Percentiles rank a stretch among this genome's conserved stretches.
Evolutionary conservation across 2,797 vertebrate genomes (phyloP).

Genomic region (Sebastes vulpes): DNA sequence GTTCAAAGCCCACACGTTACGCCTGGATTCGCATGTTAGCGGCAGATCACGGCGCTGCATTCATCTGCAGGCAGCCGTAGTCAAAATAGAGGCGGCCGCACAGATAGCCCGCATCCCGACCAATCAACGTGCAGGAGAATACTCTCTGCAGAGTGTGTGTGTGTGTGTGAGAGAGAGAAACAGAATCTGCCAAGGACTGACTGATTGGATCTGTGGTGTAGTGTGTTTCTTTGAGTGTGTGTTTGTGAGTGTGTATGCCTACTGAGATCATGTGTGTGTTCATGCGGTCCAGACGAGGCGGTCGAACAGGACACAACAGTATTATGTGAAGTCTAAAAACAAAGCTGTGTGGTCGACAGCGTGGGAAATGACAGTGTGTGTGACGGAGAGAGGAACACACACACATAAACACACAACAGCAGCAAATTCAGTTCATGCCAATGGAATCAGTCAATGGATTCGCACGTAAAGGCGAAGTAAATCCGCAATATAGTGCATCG

Average conservation of each 20-base stretch:
- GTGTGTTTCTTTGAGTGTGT: slow-evolving; percentile 25
- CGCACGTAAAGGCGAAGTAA: neutral
- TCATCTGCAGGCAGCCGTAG: slow-evolving; percentile 79
- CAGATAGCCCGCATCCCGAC: slow-evolving; percentile 72
- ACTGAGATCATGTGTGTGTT: slow-evolving; percentile 5
- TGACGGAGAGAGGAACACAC: slow-evolving; percentile 10
- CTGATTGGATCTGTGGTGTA: slow-evolving; percentile 44
- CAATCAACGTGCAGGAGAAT: slow-evolving; percentile 64
- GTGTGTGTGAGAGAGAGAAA: neutral
- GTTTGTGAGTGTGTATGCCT: slow-evolving; percentile 1
- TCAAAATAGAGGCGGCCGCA: slow-evolving; percentile 82
- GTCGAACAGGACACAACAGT: slow-evolving; percentile 53
- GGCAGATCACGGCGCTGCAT: slow-evolving; percentile 47
- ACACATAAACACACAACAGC: neutral
- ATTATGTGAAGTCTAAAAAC: slow-evolving; percentile 67
- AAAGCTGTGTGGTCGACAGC: slow-evolving; percentile 49
- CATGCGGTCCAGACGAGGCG: slow-evolving; percentile 45
- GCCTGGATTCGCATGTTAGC: slow-evolving; percentile 62
- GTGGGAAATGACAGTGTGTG: slow-evolving; percentile 56
- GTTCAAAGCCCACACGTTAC: slow-evolving; percentile 76
- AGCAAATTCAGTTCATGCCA: neutral
- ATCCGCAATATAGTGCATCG: neutral
- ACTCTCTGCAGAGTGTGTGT: neutral
- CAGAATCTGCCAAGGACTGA: slow-evolving; percentile 21
- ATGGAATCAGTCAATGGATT: neutral